These are phyloP conservation scores for Agrypnia vestita DNA, from an alignment of 1,140 invertebrate species.

Conservation along the genomic window DNA sequence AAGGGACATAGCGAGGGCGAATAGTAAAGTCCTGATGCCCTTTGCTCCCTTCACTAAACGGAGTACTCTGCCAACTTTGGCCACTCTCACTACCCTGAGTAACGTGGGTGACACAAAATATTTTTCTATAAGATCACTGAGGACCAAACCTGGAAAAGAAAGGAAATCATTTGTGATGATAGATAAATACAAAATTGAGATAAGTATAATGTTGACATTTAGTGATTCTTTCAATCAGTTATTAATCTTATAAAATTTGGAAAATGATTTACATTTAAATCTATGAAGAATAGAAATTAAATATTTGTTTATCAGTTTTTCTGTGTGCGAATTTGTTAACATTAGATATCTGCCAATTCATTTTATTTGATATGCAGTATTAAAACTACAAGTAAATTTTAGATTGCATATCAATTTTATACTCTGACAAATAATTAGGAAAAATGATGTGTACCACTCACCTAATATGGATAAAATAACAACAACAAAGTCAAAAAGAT, in stretches of 20 bases:
- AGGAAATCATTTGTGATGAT: not conserved
- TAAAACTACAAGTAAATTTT: too few species aligned
- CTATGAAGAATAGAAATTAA: too few species aligned
- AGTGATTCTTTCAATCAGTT: too few species aligned
- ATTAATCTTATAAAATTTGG: too few species aligned
- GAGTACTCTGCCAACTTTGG: conserved; percentile 96
- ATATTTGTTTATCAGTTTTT: too few species aligned
- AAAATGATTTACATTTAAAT: too few species aligned
- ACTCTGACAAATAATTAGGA: too few species aligned
- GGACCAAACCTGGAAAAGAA: conserved; percentile 85
- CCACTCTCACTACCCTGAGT: conserved; percentile 96
- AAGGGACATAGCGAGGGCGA: conserved; percentile 97
- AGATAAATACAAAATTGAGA: not conserved
- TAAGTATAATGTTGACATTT: too few species aligned
- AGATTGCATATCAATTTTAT: too few species aligned
- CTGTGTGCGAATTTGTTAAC: too few species aligned
- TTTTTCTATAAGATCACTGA: conserved; percentile 97
- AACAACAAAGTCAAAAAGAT: conserved; percentile 99
- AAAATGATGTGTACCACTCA: conserved; percentile 71
- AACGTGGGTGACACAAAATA: conserved; percentile 98
- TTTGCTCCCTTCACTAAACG: conserved; percentile 98
- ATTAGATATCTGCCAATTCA: too few species aligned
- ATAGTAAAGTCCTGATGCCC: conserved; percentile 96
- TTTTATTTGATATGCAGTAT: too few species aligned
- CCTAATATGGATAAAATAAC: conserved; percentile 98